A percentile compares a stretch with the other conserved stretches of the same genome.
Conservation (phyloP, 2,797 vertebrate genomes). For the Acrossocheilus wenchowensis region DNA sequence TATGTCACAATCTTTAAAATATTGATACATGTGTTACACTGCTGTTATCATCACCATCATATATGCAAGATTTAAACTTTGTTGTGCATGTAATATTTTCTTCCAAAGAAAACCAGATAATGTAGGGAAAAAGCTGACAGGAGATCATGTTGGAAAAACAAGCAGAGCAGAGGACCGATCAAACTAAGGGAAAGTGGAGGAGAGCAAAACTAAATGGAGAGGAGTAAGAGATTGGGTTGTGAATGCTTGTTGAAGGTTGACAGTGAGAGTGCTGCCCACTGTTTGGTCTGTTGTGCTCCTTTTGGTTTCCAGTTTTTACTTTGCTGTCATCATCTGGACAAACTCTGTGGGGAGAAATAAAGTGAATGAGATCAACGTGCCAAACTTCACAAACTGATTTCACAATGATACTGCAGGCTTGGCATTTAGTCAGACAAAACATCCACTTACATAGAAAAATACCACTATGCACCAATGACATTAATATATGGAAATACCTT, state of each 20-base stretch:
- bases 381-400: background rate
- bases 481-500: conserved; percentile 56
- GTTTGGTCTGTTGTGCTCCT: conserved; percentile 66
- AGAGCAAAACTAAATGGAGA: conserved; percentile 52
- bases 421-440: background rate
- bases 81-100: conserved; percentile 59
- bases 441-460: background rate
- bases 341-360: conserved; percentile 54
- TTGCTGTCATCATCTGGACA: conserved; percentile 71
- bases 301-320: conserved; percentile 62
- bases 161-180: conserved; percentile 35
- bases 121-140: conserved; percentile 16
- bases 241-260: conserved; percentile 64
- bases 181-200: conserved; percentile 52
- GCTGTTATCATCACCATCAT: conserved; percentile 54
- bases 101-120: conserved; percentile 36
- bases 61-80: conserved; percentile 54
- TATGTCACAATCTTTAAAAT: conserved; percentile 61
- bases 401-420: background rate
- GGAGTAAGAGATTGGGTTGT: conserved; percentile 54
- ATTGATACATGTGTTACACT: conserved; percentile 62
- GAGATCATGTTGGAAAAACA: conserved; percentile 25
- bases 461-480: background rate
- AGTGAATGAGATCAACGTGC: background rate
- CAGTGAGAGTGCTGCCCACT: conserved; percentile 63